These are phyloP conservation scores for Prenolepis imparis DNA, from an alignment of 2,888 invertebrate species.

Conservation along the genomic window DNA sequence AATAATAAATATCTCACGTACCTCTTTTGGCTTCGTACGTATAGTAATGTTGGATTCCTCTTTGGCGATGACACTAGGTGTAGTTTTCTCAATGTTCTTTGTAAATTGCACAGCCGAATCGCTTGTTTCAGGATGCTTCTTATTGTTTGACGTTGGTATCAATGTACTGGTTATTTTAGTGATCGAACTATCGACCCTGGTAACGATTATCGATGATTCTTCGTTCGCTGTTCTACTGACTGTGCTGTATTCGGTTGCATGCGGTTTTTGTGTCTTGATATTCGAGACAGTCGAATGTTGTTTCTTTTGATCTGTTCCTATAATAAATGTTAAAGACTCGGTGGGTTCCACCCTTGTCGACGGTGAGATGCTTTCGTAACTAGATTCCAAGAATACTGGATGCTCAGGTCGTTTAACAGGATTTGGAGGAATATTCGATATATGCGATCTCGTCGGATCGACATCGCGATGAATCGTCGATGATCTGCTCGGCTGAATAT, in stretches of 20 bases:
- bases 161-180: conserved; percentile 72
- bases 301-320: conserved; percentile 55
- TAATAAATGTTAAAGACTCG: conserved; percentile 74
- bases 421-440: conserved; percentile 69
- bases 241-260: conserved; percentile 48
- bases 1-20: too few species aligned
- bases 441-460: conserved; percentile 63
- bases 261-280: conserved; percentile 57
- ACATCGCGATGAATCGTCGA: conserved; percentile 65
- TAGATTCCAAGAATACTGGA: conserved; percentile 81
- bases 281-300: conserved; percentile 56
- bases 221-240: conserved; percentile 52
- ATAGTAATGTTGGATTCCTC: conserved; percentile 73
- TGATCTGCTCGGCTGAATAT: conserved; percentile 71
- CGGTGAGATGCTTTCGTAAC: conserved; percentile 74
- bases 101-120: conserved; percentile 65
- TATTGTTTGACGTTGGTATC: conserved; percentile 49
- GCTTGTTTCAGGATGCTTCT: conserved; percentile 28
- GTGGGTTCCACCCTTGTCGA: conserved; percentile 79
- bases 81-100: conserved; percentile 73
- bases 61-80: conserved; percentile 68
- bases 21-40: conserved; percentile 81
- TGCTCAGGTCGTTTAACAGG: conserved; percentile 76
- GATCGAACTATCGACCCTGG: conserved; percentile 73
- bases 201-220: conserved; percentile 67